Evolutionary conservation across 2,888 invertebrate genomes (phyloP).

Genomic region (Strigamia maritima): DNA sequence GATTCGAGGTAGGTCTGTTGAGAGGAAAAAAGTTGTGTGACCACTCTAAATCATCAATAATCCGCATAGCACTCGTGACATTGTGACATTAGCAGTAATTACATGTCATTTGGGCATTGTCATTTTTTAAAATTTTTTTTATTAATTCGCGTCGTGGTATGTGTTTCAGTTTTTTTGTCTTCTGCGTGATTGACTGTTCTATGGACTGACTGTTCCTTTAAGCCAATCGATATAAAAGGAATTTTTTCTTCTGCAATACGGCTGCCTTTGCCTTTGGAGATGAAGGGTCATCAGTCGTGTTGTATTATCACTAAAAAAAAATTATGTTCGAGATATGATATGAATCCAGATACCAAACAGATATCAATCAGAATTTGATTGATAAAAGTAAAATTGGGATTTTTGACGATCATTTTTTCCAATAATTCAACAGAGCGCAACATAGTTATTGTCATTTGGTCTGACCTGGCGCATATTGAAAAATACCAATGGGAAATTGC

Average conservation of each 20-base stretch:
- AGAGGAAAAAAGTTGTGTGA: too few relatives aligned
- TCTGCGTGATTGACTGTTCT: constrained; percentile 1
- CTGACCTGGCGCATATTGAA: background rate
- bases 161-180: background rate
- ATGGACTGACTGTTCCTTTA: constrained; percentile 5
- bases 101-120: background rate
- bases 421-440: background rate
- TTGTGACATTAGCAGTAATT: too few relatives aligned
- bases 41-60: too few relatives aligned
- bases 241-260: background rate
- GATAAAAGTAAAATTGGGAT: background rate
- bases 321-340: background rate
- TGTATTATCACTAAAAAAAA: background rate
- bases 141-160: background rate
- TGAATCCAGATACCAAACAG: background rate
- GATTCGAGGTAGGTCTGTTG: too few relatives aligned
- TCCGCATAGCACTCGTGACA: too few relatives aligned
- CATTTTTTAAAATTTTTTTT: background rate
- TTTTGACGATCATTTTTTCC: background rate
- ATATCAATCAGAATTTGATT: background rate
- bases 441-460: background rate
- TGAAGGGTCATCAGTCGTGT: background rate
- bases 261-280: background rate
- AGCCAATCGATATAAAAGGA: constrained; percentile 5
- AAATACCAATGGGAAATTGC: background rate